phyloP scores from a whole-genome alignment of 2,113 vertebrate species.

The Ochotona curzoniae region DNA sequence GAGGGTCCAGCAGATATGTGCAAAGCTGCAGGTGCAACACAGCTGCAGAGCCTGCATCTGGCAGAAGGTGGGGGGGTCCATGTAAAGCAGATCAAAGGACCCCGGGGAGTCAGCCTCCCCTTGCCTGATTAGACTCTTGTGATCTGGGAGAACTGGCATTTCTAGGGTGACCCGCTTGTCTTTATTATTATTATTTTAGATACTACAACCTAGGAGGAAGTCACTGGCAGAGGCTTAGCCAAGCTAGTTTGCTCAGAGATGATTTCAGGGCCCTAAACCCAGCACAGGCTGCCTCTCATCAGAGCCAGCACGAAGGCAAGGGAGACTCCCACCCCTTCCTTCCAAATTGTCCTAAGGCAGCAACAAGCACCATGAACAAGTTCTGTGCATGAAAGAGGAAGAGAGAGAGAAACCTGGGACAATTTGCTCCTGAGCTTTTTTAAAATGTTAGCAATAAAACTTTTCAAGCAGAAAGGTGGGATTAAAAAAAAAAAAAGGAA shows the following conservation, averaged over 20 bases:
- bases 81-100: background rate
- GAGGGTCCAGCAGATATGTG: background rate
- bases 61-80: background rate
- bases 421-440: background rate
- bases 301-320: background rate
- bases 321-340: background rate
- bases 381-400: background rate
- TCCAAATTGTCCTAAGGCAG: background rate
- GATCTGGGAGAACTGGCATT: background rate
- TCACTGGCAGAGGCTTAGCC: background rate
- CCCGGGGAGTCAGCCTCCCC: background rate
- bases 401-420: background rate
- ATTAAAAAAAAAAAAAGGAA: background rate
- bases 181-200: background rate
- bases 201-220: background rate
- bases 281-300: background rate
- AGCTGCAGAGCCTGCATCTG: too few species aligned
- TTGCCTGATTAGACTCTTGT: background rate
- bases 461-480: constrained; percentile 18
- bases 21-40: accelerated
- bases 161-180: too few species aligned
- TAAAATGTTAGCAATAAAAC: background rate
- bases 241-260: background rate
- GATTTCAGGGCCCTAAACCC: background rate
- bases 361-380: background rate